Conservation (phyloP, 2,113 vertebrate species). For the Aegotheles bennettii region DNA sequence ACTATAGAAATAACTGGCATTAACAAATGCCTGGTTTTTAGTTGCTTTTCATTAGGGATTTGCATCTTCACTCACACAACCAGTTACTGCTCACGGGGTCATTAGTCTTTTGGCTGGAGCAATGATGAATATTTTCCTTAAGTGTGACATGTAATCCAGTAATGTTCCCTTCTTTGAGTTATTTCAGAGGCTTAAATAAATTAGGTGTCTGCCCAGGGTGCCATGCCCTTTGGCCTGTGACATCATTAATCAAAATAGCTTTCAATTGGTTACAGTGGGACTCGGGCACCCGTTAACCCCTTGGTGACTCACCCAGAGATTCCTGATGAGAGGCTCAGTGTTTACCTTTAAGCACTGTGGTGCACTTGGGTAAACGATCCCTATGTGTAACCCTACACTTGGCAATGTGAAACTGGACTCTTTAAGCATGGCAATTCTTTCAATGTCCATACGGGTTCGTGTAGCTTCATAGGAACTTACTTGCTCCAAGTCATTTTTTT, state of each 20-base stretch:
- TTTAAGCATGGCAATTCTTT: background rate
- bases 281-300: conserved; percentile 43
- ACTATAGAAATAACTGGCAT: background rate
- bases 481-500: background rate
- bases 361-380: background rate
- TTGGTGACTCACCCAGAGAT: background rate
- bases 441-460: accelerated
- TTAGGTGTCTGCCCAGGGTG: conserved; percentile 92
- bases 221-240: conserved; percentile 83
- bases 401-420: background rate
- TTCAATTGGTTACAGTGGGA: conserved; percentile 80
- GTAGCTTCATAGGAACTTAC: background rate
- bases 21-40: background rate
- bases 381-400: background rate
- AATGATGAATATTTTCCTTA: conserved; percentile 85
- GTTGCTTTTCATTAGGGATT: conserved; percentile 33
- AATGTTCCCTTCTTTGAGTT: conserved; percentile 80
- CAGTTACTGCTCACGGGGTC: background rate
- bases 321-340: background rate
- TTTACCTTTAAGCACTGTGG: background rate
- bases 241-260: conserved; percentile 92
- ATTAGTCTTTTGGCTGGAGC: conserved; percentile 33
- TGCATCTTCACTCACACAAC: conserved; percentile 25
- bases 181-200: conserved; percentile 93
- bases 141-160: conserved; percentile 77